Evolutionary conservation across 1,140 invertebrate genomes (phyloP).

Genomic region (Zaprionus africanus): DNA sequence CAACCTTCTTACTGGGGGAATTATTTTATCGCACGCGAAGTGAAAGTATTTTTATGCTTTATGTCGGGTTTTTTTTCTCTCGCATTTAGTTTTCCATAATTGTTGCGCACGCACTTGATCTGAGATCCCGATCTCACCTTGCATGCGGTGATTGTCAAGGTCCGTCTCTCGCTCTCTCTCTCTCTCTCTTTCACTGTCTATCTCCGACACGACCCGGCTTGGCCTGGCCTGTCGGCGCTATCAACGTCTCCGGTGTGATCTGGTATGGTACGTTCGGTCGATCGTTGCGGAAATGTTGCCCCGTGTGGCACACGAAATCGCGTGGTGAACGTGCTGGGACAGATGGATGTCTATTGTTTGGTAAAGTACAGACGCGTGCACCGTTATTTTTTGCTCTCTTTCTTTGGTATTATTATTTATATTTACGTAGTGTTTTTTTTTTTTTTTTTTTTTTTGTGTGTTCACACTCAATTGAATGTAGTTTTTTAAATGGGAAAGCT

Average conservation of each 20-base stretch:
- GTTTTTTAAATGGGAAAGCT: conserved; percentile 75
- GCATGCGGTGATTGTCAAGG: conserved; percentile 68
- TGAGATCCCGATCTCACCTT: conserved; percentile 64
- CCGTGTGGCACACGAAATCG: conserved; percentile 46
- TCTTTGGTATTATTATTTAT: conserved; percentile 30
- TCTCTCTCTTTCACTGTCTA: not conserved
- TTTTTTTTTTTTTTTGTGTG: conserved; percentile 30
- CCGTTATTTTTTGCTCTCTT: conserved; percentile 37
- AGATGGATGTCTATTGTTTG: conserved; percentile 65
- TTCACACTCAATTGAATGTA: conserved; percentile 76
- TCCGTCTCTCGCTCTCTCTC: conserved; percentile 12
- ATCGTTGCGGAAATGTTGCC: conserved; percentile 37
- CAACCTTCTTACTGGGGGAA: not conserved
- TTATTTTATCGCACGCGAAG: conserved; percentile 7
- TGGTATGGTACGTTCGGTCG: not conserved
- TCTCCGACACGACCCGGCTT: not conserved
- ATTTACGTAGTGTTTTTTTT: conserved; percentile 35
- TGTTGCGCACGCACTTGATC: conserved; percentile 64
- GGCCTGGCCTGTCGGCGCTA: not conserved
- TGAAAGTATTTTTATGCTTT: conserved; percentile 37
- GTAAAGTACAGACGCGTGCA: conserved; percentile 59
- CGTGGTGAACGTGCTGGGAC: conserved; percentile 28
- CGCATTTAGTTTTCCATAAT: too few species aligned
- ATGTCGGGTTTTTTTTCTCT: conserved; percentile 12
- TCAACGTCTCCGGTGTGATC: not conserved